A percentile compares a stretch with the other conserved stretches of the same genome.
These are phyloP conservation scores for Gasteruption jaculator DNA, from an alignment of 2,888 invertebrate genomes.

Conservation along the genomic window DNA sequence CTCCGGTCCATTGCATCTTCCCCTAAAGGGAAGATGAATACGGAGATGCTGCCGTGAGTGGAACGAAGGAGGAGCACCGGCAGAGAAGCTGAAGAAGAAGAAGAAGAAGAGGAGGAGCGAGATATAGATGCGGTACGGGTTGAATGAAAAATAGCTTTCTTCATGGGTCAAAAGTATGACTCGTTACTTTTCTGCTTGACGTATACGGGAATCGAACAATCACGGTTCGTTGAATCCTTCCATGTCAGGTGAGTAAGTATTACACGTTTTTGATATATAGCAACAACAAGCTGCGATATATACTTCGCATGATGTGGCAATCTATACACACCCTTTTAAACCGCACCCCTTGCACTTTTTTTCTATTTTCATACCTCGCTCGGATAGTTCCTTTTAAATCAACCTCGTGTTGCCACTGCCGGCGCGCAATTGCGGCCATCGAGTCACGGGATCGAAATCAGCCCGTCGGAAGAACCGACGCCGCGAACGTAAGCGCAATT, in stretches of 20 bases:
- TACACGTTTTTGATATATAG: slow-evolving; percentile 24
- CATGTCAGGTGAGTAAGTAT: slow-evolving; percentile 18
- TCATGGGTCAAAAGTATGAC: no score
- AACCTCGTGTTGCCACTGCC: no score
- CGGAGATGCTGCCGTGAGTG: neutral
- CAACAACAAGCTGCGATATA: slow-evolving; percentile 4
- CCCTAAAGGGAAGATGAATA: neutral
- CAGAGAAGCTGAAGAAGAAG: no score
- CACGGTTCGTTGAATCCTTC: slow-evolving; percentile 28
- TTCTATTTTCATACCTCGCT: no score
- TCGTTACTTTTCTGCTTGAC: slow-evolving; percentile 26
- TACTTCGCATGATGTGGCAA: slow-evolving; percentile 13
- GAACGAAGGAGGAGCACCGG: neutral
- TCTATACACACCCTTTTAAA: slow-evolving; percentile 19
- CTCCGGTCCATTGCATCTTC: no score
- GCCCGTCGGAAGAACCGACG: no score
- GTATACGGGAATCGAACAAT: slow-evolving; percentile 27
- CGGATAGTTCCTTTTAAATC: no score
- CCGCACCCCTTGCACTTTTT: no score
- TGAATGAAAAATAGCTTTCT: slow-evolving; percentile 19
- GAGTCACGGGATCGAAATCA: no score
- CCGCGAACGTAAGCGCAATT: no score
- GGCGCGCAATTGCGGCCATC: no score
- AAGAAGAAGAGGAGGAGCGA: no score
- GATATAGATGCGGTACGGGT: neutral